phyloP scores from a whole-genome alignment of 35 echinoderm and acorn worm species.

The Strongylocentrotus purpuratus region DNA sequence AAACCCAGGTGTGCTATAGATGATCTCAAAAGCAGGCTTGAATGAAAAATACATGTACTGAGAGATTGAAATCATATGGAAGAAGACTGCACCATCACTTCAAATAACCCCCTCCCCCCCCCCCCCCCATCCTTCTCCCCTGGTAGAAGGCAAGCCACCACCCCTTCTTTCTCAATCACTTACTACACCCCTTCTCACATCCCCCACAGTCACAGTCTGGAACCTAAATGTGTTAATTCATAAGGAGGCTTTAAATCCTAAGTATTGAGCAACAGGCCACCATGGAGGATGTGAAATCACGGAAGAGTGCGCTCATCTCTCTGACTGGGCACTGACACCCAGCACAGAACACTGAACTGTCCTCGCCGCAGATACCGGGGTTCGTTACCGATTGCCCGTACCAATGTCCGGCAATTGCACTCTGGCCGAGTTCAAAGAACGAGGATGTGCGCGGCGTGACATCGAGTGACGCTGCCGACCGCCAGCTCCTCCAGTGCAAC shows the following conservation, averaged over 20 bases:
- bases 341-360: slow-evolving; percentile 35
- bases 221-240: background rate
- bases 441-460: background rate
- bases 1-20: too few species aligned
- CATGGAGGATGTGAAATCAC: background rate
- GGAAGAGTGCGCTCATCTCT: background rate
- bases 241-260: background rate
- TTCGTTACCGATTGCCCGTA: background rate
- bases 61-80: background rate
- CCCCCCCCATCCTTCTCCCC: background rate
- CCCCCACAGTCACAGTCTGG: background rate
- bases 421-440: slow-evolving; percentile 52
- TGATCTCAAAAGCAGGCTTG: too few species aligned
- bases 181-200: background rate
- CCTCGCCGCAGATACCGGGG: slow-evolving; percentile 20
- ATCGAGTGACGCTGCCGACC: slow-evolving; percentile 19
- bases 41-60: background rate
- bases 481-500: background rate
- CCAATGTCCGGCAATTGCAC: slow-evolving; percentile 40
- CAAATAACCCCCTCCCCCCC: background rate
- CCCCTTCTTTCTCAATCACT: background rate
- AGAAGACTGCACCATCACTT: background rate
- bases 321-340: slow-evolving; percentile 2
- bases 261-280: background rate
- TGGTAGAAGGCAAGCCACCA: too few species aligned